Conservation (phyloP, 2,113 vertebrate species). For the Gymnarchus niloticus region DNA sequence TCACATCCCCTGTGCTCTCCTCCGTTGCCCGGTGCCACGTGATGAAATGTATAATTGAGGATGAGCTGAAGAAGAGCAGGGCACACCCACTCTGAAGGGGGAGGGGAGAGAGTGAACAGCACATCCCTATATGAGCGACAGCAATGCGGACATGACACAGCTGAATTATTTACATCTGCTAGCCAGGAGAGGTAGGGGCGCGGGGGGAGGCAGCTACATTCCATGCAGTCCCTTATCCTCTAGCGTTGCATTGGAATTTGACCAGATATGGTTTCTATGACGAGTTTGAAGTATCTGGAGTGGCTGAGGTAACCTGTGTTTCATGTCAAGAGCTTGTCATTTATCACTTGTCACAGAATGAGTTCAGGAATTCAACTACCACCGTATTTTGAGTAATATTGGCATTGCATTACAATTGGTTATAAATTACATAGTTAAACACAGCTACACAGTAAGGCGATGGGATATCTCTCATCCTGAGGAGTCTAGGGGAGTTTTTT, state of each 20-base stretch:
- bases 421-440: conserved; percentile 1
- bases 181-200: not conserved
- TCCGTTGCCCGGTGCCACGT: not conserved
- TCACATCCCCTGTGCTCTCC: not conserved
- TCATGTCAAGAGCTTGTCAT: not conserved
- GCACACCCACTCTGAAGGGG: not conserved
- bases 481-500: not conserved
- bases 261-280: not conserved
- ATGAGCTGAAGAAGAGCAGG: conserved; percentile 13
- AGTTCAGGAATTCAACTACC: not conserved
- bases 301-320: not conserved
- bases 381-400: not conserved
- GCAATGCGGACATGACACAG: not conserved
- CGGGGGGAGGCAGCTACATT: too few species aligned
- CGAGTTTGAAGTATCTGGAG: not conserved
- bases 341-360: too few species aligned
- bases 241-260: not conserved
- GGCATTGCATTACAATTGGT: not conserved
- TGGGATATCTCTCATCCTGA: not conserved
- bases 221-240: not conserved
- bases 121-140: not conserved
- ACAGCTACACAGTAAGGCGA: not conserved
- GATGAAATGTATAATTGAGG: conserved; percentile 20
- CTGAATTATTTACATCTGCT: conserved; percentile 8
- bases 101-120: not conserved